Evolutionary conservation across 2,888 invertebrate species (phyloP).

Genomic region (Odontocolon sp.): DNA sequence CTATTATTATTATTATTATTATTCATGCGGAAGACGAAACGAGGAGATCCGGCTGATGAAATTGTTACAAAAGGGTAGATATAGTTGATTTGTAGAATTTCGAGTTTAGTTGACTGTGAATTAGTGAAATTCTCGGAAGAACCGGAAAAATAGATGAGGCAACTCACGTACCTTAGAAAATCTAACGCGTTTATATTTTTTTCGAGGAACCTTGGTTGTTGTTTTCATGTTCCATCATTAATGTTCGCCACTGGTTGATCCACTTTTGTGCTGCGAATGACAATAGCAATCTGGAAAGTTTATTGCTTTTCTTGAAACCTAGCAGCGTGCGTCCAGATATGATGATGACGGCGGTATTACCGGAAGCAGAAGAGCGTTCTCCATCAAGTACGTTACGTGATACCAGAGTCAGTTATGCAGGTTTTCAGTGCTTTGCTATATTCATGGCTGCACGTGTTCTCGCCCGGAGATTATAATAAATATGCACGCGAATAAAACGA

Average conservation of each 20-base stretch:
- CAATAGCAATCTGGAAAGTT: slow-evolving; percentile 35
- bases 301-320: slow-evolving; percentile 28
- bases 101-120: not conserved
- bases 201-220: not conserved
- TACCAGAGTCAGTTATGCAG: slow-evolving; percentile 29
- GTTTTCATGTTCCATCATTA: not conserved
- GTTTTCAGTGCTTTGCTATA: not conserved
- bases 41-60: no score
- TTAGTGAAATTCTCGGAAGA: not conserved
- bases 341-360: slow-evolving; percentile 19
- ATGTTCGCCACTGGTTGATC: not conserved
- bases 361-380: slow-evolving; percentile 46
- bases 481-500: not conserved
- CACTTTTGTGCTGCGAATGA: not conserved
- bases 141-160: no score
- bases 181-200: no score
- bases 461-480: not conserved
- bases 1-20: not conserved
- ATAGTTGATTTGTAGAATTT: not conserved
- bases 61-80: no score
- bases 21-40: not conserved
- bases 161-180: no score
- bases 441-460: not conserved
- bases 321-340: not conserved
- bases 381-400: slow-evolving; percentile 51